phyloP scores from a whole-genome alignment of 37 sponge, comb jelly and placozoan genomes.

The Crambe crambe region DNA sequence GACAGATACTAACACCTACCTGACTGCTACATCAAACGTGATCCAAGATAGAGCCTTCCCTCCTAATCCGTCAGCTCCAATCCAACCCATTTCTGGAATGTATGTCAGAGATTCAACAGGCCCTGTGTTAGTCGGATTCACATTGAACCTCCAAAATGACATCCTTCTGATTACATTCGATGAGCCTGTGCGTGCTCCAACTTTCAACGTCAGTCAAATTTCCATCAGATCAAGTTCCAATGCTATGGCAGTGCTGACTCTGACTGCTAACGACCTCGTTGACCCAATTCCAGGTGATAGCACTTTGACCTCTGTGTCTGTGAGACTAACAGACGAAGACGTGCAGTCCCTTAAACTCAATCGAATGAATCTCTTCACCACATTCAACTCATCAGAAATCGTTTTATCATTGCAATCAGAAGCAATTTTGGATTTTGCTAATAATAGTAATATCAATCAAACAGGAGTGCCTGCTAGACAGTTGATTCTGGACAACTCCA shows the following conservation, averaged over 20 bases:
- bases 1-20: slow-evolving; percentile 43
- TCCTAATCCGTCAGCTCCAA: slow-evolving; percentile 55
- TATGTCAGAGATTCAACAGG: slow-evolving; percentile 59
- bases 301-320: neutral
- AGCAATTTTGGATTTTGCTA: slow-evolving; percentile 53
- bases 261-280: slow-evolving; percentile 37
- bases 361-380: slow-evolving; percentile 10
- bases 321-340: slow-evolving; percentile 43
- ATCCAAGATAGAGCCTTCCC: slow-evolving; percentile 75
- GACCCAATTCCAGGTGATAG: slow-evolving; percentile 17
- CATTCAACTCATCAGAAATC: neutral
- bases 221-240: slow-evolving; percentile 29
- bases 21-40: slow-evolving; percentile 40
- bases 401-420: slow-evolving; percentile 23
- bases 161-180: slow-evolving; percentile 68
- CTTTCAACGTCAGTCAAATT: slow-evolving; percentile 43
- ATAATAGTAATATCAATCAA: slow-evolving; percentile 18
- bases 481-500: slow-evolving; percentile 33
- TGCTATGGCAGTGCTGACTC: slow-evolving; percentile 20
- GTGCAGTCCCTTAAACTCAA: slow-evolving; percentile 48
- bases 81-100: slow-evolving; percentile 8
- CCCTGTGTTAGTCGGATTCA: slow-evolving; percentile 54
- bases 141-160: slow-evolving; percentile 65
- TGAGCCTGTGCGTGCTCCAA: slow-evolving; percentile 74
- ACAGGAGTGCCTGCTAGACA: neutral